Conservation (phyloP, 1,140 invertebrate genomes). For the Atopsyche davidsoni region DNA sequence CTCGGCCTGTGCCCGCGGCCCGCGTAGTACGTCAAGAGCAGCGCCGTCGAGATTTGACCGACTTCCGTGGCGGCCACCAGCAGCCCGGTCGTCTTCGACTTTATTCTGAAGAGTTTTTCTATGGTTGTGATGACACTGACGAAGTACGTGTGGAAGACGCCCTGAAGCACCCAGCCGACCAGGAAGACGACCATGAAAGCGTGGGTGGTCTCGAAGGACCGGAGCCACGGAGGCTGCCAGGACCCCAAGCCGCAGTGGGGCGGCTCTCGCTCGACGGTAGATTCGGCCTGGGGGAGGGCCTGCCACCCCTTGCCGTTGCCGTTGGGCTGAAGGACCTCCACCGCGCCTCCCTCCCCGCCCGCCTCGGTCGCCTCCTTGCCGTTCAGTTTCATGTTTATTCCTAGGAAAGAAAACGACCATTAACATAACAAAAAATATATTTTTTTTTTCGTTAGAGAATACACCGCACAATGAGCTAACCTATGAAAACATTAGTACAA, state of each 20-base stretch:
- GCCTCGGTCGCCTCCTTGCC: slow-evolving; percentile 1
- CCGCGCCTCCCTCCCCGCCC: background rate
- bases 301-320: slow-evolving; percentile 19
- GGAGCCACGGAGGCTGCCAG: slow-evolving; percentile 63
- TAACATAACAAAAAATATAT: no score
- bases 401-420: no score
- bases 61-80: slow-evolving; percentile 93
- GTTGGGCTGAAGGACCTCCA: no score
- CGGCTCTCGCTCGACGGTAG: slow-evolving; percentile 11
- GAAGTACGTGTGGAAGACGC: slow-evolving; percentile 94
- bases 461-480: no score
- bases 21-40: slow-evolving; percentile 88
- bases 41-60: slow-evolving; percentile 83
- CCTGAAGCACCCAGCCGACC: slow-evolving; percentile 82
- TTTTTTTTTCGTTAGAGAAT: no score
- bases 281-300: slow-evolving; percentile 11
- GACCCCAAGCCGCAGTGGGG: slow-evolving; percentile 62
- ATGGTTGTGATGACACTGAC: slow-evolving; percentile 95
- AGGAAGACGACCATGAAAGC: slow-evolving; percentile 84
- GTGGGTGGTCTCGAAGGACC: slow-evolving; percentile 80
- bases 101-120: slow-evolving; percentile 93
- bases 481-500: no score
- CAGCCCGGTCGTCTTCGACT: slow-evolving; percentile 89
- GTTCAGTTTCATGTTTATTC: no score
- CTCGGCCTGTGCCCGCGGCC: slow-evolving; percentile 90